Conservation (phyloP, 2,888 invertebrate species). For the Diplolepis rosae region DNA sequence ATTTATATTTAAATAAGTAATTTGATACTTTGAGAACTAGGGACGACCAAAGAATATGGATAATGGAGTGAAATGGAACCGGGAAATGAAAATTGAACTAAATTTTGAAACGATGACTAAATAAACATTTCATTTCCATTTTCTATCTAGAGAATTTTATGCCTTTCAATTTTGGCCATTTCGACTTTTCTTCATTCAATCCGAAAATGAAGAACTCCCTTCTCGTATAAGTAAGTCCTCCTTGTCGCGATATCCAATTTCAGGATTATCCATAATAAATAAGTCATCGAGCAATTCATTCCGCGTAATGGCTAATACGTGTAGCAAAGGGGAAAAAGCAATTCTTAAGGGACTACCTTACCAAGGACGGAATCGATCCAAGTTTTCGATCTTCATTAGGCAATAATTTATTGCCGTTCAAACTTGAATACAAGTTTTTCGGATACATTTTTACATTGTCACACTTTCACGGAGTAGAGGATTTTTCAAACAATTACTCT, state of each 20-base stretch:
- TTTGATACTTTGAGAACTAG: neutral
- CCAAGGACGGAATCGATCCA: conserved; percentile 4
- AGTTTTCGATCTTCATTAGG: conserved; percentile 25
- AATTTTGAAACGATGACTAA: neutral
- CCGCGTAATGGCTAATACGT: conserved; percentile 46
- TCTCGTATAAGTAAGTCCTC: neutral
- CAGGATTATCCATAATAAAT: conserved; percentile 60
- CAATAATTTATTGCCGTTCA: conserved; percentile 2
- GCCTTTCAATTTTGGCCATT: conserved; percentile 30
- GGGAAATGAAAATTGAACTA: neutral
- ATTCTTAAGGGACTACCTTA: conserved; percentile 12
- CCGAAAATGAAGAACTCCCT: neutral
- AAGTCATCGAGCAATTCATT: conserved; percentile 41
- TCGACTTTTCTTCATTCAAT: conserved; percentile 34
- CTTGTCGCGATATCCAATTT: conserved; percentile 53
- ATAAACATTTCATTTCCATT: neutral
- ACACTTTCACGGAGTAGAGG: no score
- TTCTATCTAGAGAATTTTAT: neutral
- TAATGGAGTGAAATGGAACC: neutral
- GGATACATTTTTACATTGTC: neutral
- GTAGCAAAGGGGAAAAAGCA: conserved; percentile 22
- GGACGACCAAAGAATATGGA: neutral
- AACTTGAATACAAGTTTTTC: neutral
- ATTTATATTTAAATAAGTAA: neutral
- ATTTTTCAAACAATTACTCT: no score